Percentiles rank a stretch among this genome's conserved stretches.
These are phyloP conservation scores for Pseudomyrmex flavicornis DNA, from an alignment of 1,140 invertebrate species.

Conservation along the genomic window DNA sequence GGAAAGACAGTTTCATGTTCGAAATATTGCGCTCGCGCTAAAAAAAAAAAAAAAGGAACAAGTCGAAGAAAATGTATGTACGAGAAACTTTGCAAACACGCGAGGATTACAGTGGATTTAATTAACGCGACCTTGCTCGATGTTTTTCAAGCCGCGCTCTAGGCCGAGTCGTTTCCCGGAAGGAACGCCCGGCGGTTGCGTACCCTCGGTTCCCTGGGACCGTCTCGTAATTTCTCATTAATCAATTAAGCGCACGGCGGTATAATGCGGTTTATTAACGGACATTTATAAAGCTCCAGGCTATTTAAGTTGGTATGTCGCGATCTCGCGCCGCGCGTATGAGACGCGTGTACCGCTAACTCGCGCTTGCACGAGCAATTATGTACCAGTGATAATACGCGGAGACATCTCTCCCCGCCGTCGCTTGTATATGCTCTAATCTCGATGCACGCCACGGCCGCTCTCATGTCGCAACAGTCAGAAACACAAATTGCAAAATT, in stretches of 20 bases:
- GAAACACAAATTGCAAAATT: not conserved
- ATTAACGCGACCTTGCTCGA: conserved; percentile 45
- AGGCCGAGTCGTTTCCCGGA: conserved; percentile 24
- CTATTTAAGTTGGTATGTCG: conserved; percentile 44
- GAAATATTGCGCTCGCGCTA: not conserved
- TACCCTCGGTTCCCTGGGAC: not conserved
- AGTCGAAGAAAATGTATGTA: not conserved
- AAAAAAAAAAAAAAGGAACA: not conserved
- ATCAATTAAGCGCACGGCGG: conserved; percentile 43
- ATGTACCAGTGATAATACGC: conserved; percentile 46
- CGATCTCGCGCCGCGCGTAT: conserved; percentile 15
- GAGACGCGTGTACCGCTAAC: conserved; percentile 33
- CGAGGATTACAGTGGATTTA: conserved; percentile 40
- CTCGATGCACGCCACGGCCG: conserved; percentile 16
- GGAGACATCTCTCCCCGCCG: conserved; percentile 20
- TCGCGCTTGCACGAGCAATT: conserved; percentile 38
- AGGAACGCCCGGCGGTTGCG: conserved; percentile 13
- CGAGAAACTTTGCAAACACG: not conserved
- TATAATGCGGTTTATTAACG: conserved; percentile 61
- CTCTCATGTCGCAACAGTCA: conserved; percentile 30
- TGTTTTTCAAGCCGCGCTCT: conserved; percentile 35
- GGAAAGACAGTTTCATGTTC: not conserved
- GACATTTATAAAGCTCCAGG: conserved; percentile 41
- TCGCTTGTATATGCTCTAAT: conserved; percentile 9
- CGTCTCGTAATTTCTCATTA: conserved; percentile 57